Conservation (phyloP, 2,797 vertebrate species). For the Denticeps clupeoides region DNA sequence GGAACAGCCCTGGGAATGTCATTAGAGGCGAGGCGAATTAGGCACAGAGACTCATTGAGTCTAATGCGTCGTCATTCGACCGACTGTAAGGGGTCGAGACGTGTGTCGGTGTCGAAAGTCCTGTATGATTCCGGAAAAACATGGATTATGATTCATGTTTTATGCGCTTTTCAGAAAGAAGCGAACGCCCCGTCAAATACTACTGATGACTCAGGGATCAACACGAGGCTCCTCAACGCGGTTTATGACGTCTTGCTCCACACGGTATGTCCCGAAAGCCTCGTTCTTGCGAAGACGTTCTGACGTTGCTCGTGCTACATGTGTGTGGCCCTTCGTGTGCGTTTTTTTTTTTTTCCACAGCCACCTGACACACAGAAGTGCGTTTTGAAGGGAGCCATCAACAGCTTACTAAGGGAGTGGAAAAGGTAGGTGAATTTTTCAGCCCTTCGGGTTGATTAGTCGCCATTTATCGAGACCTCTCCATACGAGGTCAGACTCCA, state of each 20-base stretch:
- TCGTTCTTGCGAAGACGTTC: background rate
- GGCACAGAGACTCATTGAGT: no score
- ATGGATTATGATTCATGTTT: background rate
- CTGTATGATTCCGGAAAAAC: background rate
- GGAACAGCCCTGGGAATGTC: no score
- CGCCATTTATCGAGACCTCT: no score
- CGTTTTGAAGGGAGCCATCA: slow-evolving; percentile 79
- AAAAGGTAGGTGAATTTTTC: slow-evolving; percentile 60
- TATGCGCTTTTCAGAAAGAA: slow-evolving; percentile 65
- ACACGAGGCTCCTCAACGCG: slow-evolving; percentile 79
- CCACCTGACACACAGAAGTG: slow-evolving; percentile 80
- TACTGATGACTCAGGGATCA: slow-evolving; percentile 85
- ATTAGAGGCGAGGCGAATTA: no score
- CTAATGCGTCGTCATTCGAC: no score
- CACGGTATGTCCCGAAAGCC: slow-evolving; percentile 66
- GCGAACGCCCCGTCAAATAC: slow-evolving; percentile 75
- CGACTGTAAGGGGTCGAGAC: no score
- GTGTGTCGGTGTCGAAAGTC: no score
- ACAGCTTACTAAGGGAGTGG: slow-evolving; percentile 77
- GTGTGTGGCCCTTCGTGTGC: background rate
- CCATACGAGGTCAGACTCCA: no score
- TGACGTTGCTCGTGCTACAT: background rate
- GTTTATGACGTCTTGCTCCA: slow-evolving; percentile 85
- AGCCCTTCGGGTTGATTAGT: no score
- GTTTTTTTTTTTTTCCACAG: slow-evolving; percentile 37